Percentiles rank a stretch among this genome's conserved stretches.
phyloP scores from a whole-genome alignment of 2,888 invertebrate genomes.

The Prosopocoilus inquinatus region DNA sequence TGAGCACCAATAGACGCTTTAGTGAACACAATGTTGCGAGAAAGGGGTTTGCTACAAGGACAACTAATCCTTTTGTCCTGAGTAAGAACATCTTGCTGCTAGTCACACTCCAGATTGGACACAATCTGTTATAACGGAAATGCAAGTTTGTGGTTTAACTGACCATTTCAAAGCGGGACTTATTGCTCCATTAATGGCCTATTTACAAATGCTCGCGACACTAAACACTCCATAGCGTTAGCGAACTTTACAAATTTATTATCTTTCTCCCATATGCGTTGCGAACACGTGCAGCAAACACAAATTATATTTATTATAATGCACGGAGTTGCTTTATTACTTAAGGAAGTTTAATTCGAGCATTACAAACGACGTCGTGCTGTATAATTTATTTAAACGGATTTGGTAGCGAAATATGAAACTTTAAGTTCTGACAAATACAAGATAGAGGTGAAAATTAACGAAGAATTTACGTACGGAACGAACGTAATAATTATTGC shows the following conservation, averaged over 20 bases:
- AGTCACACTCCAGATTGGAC: constrained; percentile 1
- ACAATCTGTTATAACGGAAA: constrained; percentile 6
- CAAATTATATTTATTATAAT: constrained; percentile 3
- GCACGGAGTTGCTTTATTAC: background rate
- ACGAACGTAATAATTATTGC: no score
- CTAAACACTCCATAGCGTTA: constrained; percentile 1
- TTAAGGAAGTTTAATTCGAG: no score
- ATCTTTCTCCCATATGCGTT: background rate
- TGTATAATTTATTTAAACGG: no score
- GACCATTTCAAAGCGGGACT: constrained; percentile 15
- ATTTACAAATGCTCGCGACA: constrained; percentile 11
- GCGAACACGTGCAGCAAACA: constrained; percentile 1
- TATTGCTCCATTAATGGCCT: constrained; percentile 11
- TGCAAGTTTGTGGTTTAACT: constrained; percentile 12
- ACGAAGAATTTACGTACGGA: no score
- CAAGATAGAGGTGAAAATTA: no score
- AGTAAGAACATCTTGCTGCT: background rate
- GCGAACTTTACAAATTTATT: constrained; percentile 1
- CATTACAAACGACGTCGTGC: no score
- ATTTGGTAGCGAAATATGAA: no score
- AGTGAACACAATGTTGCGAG: no score
- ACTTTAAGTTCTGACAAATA: no score
- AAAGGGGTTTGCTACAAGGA: no score
- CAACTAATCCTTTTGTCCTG: constrained; percentile 6
- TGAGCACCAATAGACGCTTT: no score